Conservation (phyloP, 1,140 invertebrate species). For the Linepithema humile region DNA sequence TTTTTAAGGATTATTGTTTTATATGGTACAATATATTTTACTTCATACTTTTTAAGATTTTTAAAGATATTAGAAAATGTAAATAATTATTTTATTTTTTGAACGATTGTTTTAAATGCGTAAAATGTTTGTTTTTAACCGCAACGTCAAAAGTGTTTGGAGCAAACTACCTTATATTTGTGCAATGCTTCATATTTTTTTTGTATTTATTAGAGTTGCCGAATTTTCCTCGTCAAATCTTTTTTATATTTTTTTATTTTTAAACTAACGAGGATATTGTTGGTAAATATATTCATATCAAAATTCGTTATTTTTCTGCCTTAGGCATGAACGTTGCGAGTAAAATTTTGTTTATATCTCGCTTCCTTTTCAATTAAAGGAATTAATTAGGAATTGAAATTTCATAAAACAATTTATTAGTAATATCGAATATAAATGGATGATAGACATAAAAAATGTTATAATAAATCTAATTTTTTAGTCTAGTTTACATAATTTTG, state of each 20-base stretch:
- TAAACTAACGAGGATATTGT: not conserved
- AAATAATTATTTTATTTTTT: not conserved
- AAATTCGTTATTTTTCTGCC: constrained; percentile 7
- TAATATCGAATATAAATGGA: constrained; percentile 1
- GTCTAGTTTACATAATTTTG: no score
- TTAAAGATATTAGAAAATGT: not conserved
- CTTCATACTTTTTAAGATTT: not conserved
- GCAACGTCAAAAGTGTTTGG: not conserved
- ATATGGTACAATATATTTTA: not conserved
- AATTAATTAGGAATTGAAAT: not conserved
- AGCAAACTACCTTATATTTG: not conserved
- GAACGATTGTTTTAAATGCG: not conserved
- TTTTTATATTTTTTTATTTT: not conserved
- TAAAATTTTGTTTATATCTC: not conserved
- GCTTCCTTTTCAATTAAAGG: not conserved
- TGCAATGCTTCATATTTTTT: not conserved
- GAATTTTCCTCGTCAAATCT: not conserved
- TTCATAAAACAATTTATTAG: not conserved
- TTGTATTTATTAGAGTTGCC: not conserved
- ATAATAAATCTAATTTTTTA: not conserved
- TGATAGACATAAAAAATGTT: not conserved
- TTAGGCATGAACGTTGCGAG: not conserved
- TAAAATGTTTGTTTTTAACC: not conserved
- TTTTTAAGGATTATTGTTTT: not conserved
- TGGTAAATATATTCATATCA: not conserved